Evolutionary conservation across 2,113 vertebrate genomes (phyloP), one percentile per base, ranked within the genome.

Genomic region (Reinhardtius hippoglossoides): DNA sequence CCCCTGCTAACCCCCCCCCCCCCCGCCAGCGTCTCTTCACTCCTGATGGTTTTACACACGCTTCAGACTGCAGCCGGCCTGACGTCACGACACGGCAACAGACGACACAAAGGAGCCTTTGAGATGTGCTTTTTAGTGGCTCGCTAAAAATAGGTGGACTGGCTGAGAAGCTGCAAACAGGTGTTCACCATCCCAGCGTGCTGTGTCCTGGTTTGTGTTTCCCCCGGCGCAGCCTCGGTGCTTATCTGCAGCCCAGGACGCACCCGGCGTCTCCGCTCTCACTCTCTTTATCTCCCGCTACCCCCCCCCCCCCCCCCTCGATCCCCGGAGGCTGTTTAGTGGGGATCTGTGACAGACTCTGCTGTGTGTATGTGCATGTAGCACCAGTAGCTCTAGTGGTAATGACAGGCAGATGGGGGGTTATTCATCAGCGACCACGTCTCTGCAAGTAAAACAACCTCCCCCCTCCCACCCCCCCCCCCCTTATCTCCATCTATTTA

Each of bases 351-450:
- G 86, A 85, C 84, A 80, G 62, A 81, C 75, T 83, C 75, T 71
- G 67, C 79, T 31, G 74, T 62, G 74, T 62, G 75, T 57, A 46
- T 62, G 65, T 67, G 35, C 5, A 27, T 67, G 60, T 71, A 68
- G 80, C 58, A 58, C 59, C 76, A 71, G 81, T 67, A 75, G 76
- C 71, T 78, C 35, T 72, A 58, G 75, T 82, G 58, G 81, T 82
- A 78, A 91, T 67, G 72, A 89, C 82, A 79, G 71, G 78, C 82
- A 85, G 87, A 85, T 86, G 83, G 79, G n/a, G 79, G 68, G 82
- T 78, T 83, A 85, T 90, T 90, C 75, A 90, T 92, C 92, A 89
- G 27, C 56, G 73, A 79, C 84, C 71, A 71, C 77, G 46, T 61
- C 70, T 67, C 74, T 87, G 77, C 81, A 77, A 90, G 85, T 73